Evolutionary conservation across 1,140 invertebrate genomes (phyloP).

Genomic region (Rhopalosiphum padi): DNA sequence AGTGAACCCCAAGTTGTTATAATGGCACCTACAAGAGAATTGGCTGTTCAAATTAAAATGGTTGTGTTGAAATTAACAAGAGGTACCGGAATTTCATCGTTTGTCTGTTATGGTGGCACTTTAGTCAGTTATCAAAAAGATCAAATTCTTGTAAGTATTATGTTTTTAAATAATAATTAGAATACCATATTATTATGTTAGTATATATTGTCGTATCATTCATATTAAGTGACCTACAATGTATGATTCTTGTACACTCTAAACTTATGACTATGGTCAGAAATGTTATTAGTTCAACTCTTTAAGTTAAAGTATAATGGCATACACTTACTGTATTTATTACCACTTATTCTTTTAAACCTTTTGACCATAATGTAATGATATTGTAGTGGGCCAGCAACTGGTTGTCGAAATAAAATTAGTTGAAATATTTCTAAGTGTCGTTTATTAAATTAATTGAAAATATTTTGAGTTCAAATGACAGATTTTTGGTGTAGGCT

Average conservation of each 20-base stretch:
- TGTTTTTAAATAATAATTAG: neutral
- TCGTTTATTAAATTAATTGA: too few species aligned
- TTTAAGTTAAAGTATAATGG: neutral
- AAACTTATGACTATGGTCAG: neutral
- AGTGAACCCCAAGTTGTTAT: conserved; percentile 57
- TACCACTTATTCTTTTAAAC: too few species aligned
- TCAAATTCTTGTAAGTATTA: conserved; percentile 48
- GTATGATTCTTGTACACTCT: neutral
- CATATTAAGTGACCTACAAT: neutral
- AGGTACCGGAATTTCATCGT: conserved; percentile 76
- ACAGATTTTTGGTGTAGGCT: too few species aligned
- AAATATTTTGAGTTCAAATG: too few species aligned
- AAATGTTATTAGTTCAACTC: neutral
- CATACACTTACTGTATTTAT: too few species aligned
- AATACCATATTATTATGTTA: neutral
- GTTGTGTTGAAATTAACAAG: conserved; percentile 87
- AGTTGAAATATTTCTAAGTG: too few species aligned
- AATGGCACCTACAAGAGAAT: conserved; percentile 84
- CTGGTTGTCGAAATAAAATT: too few species aligned
- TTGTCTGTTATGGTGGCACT: conserved; percentile 86
- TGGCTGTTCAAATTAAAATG: conserved; percentile 85
- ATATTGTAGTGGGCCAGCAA: too few species aligned
- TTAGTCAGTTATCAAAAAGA: conserved; percentile 63
- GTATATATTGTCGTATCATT: neutral
- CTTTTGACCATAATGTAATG: too few species aligned